Base-by-base conservation (phyloP, 2,888 invertebrate species). In the Omphaloscelis lunosa region DNA sequence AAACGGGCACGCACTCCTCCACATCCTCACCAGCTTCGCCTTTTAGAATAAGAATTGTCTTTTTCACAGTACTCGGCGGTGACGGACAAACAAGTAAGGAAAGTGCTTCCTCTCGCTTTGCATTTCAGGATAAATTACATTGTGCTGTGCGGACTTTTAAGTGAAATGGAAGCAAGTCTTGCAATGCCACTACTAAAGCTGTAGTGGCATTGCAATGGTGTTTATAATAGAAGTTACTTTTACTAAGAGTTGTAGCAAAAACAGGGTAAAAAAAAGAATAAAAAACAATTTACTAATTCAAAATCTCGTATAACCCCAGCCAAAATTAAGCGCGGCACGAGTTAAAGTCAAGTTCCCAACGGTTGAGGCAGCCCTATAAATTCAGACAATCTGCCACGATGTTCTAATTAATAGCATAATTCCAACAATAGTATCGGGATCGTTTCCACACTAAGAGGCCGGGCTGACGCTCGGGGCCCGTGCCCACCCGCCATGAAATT, bases 11-110 rank as follows among this genome's bases (percentile, higher is more conserved):
- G 96, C 96, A 96, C 95, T 95, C 95, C 92, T 92, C 93, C 96
- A 95, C 95, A 95, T 96, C 96, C 95, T 94, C 94, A 92, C 94
- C 94, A 93, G 93, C 92, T 90, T 90, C 93, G 95, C 95, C 95
- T 96, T 96, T 96, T 95, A 95, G 96, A 96, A 96, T 96, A 96
- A 96, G 96, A 96, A 96, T 96, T 95, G 96, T 96, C 96, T 96
- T 96, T 96, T 96, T 95, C 96, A 91, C 94, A 93, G 94, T 93
- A 93, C 92, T 94, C 94, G 91, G 91, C 91, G 92, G 91, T 91
- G 88, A 90, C 77, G 87, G 94, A 75, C 89, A 82, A 85, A 72
- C 66, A 88, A 94, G 88, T 94, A 91, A 87, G 95, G 95, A 95
- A 86, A 87, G 70, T 78, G 92, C 93, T 93, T 91, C 65, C 68